Conservation (phyloP, 2,888 invertebrate genomes). For the Andrena camellia region DNA sequence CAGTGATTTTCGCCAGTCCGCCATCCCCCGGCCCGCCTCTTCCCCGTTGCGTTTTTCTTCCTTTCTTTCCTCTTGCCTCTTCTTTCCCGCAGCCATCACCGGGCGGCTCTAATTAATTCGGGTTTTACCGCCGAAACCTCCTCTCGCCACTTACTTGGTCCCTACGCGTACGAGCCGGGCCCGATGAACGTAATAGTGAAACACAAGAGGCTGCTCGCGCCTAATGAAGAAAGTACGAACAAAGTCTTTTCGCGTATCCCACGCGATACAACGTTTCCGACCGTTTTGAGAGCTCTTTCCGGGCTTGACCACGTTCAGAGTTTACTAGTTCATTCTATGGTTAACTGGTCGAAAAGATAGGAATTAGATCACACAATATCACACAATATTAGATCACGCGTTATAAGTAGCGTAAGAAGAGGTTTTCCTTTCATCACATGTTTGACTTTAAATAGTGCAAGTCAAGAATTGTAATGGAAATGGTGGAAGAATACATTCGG, state of each 20-base stretch:
- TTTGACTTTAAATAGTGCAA: too few relatives aligned
- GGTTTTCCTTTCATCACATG: too few relatives aligned
- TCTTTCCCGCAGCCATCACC: slow-evolving; percentile 56
- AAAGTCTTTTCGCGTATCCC: slow-evolving; percentile 8
- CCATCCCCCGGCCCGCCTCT: slow-evolving; percentile 58
- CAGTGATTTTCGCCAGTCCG: slow-evolving; percentile 76
- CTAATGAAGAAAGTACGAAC: slow-evolving; percentile 53
- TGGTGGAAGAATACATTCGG: too few relatives aligned
- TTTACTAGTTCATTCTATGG: neutral
- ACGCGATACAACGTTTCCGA: neutral
- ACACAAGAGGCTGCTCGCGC: slow-evolving; percentile 36
- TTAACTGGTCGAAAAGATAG: neutral
- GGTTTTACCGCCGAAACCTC: slow-evolving; percentile 30
- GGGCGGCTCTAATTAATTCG: slow-evolving; percentile 64
- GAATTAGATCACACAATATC: too few relatives aligned
- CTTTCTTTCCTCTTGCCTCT: slow-evolving; percentile 50
- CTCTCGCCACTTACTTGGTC: slow-evolving; percentile 40
- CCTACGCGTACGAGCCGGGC: slow-evolving; percentile 17
- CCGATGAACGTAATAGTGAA: slow-evolving; percentile 57
- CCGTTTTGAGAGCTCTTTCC: neutral
- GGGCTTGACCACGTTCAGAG: neutral
- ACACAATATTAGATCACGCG: too few relatives aligned
- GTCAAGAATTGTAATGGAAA: too few relatives aligned
- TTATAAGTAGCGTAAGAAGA: too few relatives aligned
- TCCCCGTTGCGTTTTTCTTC: slow-evolving; percentile 29